phyloP scores from a whole-genome alignment of 2,113 vertebrate species.

The Hemichromis elongatus region DNA sequence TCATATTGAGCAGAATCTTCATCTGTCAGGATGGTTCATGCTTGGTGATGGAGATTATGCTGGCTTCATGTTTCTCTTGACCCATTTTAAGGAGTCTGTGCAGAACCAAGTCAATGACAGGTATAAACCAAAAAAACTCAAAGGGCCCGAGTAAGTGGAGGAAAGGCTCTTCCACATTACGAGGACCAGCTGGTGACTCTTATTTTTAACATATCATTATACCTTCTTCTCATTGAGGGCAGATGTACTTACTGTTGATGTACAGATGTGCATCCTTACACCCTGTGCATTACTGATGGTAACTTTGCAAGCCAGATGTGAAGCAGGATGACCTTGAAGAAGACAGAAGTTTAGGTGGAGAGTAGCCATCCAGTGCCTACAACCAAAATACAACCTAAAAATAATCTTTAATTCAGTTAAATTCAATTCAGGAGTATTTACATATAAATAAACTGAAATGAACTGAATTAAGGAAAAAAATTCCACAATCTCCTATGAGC shows the following conservation, averaged over 20 bases:
- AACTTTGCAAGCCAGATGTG: not conserved
- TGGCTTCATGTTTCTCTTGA: not conserved
- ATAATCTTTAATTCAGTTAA: not conserved
- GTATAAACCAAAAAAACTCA: not conserved
- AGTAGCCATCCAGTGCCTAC: not conserved
- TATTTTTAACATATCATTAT: not conserved
- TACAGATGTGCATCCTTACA: rapidly evolving
- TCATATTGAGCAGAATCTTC: not conserved
- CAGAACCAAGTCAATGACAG: not conserved
- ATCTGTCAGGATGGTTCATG: not conserved
- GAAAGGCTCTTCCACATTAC: not conserved
- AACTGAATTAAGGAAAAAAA: not conserved
- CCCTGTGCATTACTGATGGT: not conserved
- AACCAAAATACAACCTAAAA: not conserved
- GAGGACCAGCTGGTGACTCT: not conserved
- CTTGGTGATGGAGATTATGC: not conserved
- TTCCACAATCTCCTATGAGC: rapidly evolving
- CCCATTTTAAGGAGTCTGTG: not conserved
- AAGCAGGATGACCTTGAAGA: not conserved
- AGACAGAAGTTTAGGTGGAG: not conserved
- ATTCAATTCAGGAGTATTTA: not conserved
- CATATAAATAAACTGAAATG: not conserved
- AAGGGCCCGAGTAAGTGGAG: not conserved
- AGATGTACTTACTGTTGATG: not conserved
- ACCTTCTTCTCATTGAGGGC: not conserved